A percentile compares a stretch with the other conserved stretches of the same genome.
phyloP scores from a whole-genome alignment of 2,797 vertebrate species.

The Australoheros facetus region DNA sequence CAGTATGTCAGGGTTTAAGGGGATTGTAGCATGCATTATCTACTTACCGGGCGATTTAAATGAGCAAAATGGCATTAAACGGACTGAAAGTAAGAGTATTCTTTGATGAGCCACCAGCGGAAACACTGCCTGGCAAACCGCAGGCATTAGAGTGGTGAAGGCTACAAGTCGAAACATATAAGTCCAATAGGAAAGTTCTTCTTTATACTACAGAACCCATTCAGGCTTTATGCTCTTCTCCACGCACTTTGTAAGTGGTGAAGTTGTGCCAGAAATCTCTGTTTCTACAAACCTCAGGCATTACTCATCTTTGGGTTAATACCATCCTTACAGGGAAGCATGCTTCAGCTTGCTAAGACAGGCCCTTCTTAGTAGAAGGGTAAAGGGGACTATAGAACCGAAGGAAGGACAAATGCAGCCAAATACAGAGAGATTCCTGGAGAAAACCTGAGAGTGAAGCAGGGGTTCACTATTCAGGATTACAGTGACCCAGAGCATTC shows the following conservation, averaged over 20 bases:
- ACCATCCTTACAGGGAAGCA: background rate
- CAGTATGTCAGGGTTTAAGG: background rate
- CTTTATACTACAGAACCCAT: background rate
- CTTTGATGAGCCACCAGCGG: background rate
- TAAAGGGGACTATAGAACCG: background rate
- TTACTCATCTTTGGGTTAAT: background rate
- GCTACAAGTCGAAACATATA: too few species aligned
- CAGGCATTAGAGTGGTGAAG: background rate
- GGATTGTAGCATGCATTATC: background rate
- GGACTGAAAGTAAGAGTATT: background rate
- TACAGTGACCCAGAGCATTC: background rate
- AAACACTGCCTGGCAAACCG: background rate
- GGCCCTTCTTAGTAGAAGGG: background rate
- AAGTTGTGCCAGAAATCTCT: background rate
- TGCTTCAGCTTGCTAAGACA: background rate
- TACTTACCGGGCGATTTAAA: background rate
- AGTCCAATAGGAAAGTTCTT: background rate
- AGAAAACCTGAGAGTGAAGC: background rate
- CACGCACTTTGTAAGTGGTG: background rate
- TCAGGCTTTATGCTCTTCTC: background rate
- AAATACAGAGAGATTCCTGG: background rate
- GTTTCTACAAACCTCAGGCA: background rate
- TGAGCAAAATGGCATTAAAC: background rate
- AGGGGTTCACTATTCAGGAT: background rate
- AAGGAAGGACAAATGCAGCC: background rate